phyloP scores from a whole-genome alignment of 2,888 invertebrate species.

The Mesoligia furuncula region DNA sequence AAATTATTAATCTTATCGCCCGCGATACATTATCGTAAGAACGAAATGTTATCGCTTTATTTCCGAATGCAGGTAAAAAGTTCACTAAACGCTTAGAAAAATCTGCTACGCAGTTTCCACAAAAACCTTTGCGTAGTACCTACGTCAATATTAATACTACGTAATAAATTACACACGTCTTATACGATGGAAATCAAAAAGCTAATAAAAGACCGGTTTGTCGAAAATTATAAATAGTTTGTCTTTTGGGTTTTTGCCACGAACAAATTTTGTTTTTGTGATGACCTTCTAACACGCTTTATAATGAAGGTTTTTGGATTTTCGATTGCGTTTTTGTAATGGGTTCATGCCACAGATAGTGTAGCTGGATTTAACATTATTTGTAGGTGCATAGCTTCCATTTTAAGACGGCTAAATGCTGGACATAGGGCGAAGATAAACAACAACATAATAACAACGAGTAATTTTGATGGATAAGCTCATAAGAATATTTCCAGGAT shows the following conservation, averaged over 20 bases:
- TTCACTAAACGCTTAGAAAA: background rate
- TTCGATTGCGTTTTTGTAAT: slow-evolving; percentile 1
- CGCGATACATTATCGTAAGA: background rate
- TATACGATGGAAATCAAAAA: slow-evolving; percentile 50
- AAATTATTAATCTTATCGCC: background rate
- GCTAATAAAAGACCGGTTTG: slow-evolving; percentile 57
- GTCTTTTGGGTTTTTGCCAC: slow-evolving; percentile 64
- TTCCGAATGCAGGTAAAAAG: background rate
- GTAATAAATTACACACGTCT: slow-evolving; percentile 42
- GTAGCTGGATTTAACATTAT: background rate
- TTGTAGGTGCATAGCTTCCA: background rate
- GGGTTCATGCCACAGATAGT: background rate
- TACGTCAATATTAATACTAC: slow-evolving; percentile 26
- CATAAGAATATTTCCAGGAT: background rate
- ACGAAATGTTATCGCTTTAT: background rate
- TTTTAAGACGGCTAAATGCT: background rate
- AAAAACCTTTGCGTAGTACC: background rate
- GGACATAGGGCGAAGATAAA: background rate
- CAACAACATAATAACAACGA: background rate
- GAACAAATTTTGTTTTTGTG: slow-evolving; percentile 49
- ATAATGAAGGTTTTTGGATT: slow-evolving; percentile 4
- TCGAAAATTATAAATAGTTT: slow-evolving; percentile 47
- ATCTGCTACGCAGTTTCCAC: slow-evolving; percentile 2
- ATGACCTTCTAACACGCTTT: slow-evolving; percentile 53
- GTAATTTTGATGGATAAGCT: background rate